These are phyloP conservation scores for Drosophila eugracilis DNA, from an alignment of 1,140 invertebrate species.

Conservation along the genomic window DNA sequence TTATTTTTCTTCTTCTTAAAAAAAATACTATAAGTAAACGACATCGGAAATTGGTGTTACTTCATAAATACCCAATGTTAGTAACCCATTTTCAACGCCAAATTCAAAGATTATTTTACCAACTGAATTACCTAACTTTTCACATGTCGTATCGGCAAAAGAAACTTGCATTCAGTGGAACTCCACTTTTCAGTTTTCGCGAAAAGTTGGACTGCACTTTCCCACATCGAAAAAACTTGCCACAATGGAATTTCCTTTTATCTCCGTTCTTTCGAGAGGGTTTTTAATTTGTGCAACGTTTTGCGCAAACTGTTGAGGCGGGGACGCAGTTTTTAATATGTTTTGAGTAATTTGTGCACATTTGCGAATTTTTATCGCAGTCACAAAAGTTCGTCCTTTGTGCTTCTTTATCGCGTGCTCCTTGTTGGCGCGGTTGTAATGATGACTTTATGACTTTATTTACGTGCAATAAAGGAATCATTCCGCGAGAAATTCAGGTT, in stretches of 20 bases:
- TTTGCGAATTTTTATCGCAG: constrained; percentile 77
- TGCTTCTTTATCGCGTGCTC: constrained; percentile 3
- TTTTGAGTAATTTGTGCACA: constrained; percentile 78
- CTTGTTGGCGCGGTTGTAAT: constrained; percentile 70
- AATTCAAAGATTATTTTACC: neutral
- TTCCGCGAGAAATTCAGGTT: constrained; percentile 31
- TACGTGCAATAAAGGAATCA: constrained; percentile 78
- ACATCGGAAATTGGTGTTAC: no score
- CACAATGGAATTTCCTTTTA: constrained; percentile 48
- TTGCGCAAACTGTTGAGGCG: constrained; percentile 40
- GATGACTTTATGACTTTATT: constrained; percentile 83
- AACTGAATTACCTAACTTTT: constrained; percentile 23
- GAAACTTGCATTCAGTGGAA: constrained; percentile 9
- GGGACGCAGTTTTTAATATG: constrained; percentile 63
- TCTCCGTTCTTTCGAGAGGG: constrained; percentile 25
- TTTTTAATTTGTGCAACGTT: constrained; percentile 71
- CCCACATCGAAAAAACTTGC: constrained; percentile 14
- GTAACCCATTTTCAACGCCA: neutral
- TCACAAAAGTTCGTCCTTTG: constrained; percentile 75
- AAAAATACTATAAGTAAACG: no score
- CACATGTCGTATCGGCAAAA: constrained; percentile 1
- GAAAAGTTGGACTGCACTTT: constrained; percentile 23
- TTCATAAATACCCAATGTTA: neutral
- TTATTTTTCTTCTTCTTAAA: no score
- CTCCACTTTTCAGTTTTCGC: neutral